phyloP scores from a whole-genome alignment of 35 echinoderm and acorn worm species.

The Holothuria glaberrima region DNA sequence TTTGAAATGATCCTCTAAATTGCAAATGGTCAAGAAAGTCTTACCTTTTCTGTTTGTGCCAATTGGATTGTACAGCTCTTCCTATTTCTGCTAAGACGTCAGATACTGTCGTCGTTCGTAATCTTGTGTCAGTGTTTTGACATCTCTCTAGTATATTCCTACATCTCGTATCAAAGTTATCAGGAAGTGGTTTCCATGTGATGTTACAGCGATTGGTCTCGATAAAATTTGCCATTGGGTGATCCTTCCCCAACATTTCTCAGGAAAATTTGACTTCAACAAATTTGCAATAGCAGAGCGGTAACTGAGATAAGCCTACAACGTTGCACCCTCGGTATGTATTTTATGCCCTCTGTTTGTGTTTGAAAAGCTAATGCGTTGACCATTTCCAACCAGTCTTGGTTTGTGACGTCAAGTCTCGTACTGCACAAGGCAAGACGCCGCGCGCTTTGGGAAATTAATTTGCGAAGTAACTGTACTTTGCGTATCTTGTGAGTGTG shows the following conservation, averaged over 20 bases:
- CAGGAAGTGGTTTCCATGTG: slow-evolving; percentile 34
- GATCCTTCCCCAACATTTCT: neutral
- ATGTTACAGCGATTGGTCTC: neutral
- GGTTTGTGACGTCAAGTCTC: no score
- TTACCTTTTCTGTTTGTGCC: neutral
- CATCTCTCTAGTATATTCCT: slow-evolving; percentile 33
- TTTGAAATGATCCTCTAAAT: no score
- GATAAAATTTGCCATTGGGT: neutral
- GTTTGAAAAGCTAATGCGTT: no score
- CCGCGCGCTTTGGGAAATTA: no score
- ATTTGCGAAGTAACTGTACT: no score
- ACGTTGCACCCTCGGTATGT: neutral
- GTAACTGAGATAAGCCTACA: neutral
- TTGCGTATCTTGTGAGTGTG: no score
- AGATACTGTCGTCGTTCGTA: slow-evolving; percentile 29
- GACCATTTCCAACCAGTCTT: no score
- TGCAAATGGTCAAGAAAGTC: neutral
- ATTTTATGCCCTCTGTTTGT: neutral
- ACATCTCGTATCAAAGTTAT: slow-evolving; percentile 25
- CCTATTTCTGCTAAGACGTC: slow-evolving; percentile 36
- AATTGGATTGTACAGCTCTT: neutral
- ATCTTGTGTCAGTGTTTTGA: neutral
- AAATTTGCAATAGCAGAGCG: no score
- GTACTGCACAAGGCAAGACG: no score
- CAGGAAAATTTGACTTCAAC: no score